These are phyloP conservation scores for Orthosia gracilis DNA, from an alignment of 2,888 invertebrate species.

Conservation along the genomic window DNA sequence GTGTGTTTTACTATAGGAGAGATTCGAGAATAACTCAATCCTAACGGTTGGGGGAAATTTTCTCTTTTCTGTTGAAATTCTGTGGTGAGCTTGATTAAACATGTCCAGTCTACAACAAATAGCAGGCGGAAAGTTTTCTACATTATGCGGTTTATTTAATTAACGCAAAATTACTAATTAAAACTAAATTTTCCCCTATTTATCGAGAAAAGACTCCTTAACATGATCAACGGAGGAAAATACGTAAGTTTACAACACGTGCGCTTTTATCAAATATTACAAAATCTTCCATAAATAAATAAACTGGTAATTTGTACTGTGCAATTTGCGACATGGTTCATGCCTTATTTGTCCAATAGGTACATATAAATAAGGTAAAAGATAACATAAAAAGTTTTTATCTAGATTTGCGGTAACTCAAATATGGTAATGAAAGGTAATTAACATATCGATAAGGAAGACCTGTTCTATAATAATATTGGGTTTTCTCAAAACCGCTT, in stretches of 20 bases:
- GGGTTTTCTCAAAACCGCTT: background rate
- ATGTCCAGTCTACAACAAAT: background rate
- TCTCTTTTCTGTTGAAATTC: too few species aligned
- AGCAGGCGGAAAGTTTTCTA: background rate
- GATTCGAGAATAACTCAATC: too few species aligned
- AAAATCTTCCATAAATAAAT: background rate
- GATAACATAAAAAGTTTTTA: background rate
- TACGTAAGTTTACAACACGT: background rate
- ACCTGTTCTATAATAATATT: background rate
- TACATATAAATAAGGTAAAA: conserved; percentile 13
- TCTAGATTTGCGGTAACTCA: background rate
- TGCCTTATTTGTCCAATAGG: background rate
- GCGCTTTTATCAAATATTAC: background rate
- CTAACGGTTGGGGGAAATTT: too few species aligned
- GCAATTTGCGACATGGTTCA: background rate
- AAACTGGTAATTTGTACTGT: background rate
- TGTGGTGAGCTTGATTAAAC: too few species aligned
- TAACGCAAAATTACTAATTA: background rate
- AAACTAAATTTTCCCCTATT: background rate
- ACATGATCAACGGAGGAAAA: background rate
- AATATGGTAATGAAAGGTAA: background rate
- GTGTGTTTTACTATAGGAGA: too few species aligned
- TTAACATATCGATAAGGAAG: background rate
- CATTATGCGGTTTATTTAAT: background rate
- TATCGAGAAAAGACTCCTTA: too few species aligned